These are phyloP conservation scores for Colletes collaris DNA, from an alignment of 2,888 invertebrate species.

Conservation along the genomic window DNA sequence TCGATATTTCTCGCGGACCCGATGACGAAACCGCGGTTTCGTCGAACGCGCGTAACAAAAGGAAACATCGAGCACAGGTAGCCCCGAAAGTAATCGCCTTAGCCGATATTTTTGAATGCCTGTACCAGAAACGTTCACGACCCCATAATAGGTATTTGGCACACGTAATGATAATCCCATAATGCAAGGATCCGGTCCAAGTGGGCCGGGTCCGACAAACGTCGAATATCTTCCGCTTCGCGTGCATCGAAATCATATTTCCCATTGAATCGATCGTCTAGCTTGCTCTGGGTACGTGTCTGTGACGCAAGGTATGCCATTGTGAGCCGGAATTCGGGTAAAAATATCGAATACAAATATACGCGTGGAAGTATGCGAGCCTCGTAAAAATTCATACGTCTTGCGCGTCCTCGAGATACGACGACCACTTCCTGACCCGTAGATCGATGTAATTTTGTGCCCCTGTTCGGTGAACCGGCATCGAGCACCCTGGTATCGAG, in stretches of 20 bases:
- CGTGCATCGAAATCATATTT: conserved; percentile 62
- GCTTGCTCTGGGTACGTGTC: conserved; percentile 11
- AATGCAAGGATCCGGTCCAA: conserved; percentile 63
- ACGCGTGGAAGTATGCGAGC: conserved; percentile 7
- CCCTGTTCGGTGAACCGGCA: conserved; percentile 15
- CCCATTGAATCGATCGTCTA: conserved; percentile 44
- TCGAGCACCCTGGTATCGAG: background rate
- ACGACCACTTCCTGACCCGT: background rate
- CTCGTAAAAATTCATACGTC: conserved; percentile 19
- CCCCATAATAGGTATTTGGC: conserved; percentile 60
- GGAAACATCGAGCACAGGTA: conserved; percentile 55
- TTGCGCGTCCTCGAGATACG: conserved; percentile 2
- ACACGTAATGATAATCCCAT: conserved; percentile 72
- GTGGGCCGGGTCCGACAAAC: conserved; percentile 54
- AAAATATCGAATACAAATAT: conserved; percentile 10
- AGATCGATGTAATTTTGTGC: conserved; percentile 37
- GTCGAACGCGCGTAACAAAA: conserved; percentile 50
- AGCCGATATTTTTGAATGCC: conserved; percentile 61
- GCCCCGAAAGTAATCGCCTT: conserved; percentile 67
- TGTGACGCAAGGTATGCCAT: conserved; percentile 19
- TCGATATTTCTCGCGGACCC: background rate
- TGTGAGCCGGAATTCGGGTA: conserved; percentile 14
- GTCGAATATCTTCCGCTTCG: conserved; percentile 66
- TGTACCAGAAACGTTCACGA: conserved; percentile 29
- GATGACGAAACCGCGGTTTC: conserved; percentile 30